A percentile compares a stretch with the other conserved stretches of the same genome.
Evolutionary conservation across 2,888 invertebrate species (phyloP).

Genomic region (Fragum fragum): DNA sequence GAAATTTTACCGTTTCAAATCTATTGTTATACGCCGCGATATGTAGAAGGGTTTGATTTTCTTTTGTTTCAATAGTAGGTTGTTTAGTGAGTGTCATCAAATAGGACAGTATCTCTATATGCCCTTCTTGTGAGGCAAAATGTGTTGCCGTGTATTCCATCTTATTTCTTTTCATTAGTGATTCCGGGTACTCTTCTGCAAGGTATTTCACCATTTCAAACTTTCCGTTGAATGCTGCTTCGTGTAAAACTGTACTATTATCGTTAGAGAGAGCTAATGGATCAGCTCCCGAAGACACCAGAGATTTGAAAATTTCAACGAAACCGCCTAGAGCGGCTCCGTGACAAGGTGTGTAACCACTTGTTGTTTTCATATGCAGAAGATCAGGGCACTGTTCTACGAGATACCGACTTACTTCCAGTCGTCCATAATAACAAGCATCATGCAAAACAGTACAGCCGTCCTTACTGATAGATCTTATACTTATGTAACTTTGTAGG

Average conservation of each 20-base stretch:
- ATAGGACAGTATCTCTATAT: constrained; percentile 35
- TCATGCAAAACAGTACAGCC: constrained; percentile 63
- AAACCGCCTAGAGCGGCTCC: constrained; percentile 57
- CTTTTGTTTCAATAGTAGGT: constrained; percentile 31
- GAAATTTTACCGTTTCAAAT: constrained; percentile 41
- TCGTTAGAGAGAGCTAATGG: constrained; percentile 45
- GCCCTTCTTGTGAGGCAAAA: constrained; percentile 63
- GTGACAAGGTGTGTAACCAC: constrained; percentile 56
- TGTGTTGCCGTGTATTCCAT: constrained; percentile 47
- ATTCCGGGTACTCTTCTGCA: constrained; percentile 38
- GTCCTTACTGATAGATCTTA: constrained; percentile 38
- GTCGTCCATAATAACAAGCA: constrained; percentile 58
- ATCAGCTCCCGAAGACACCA: constrained; percentile 37
- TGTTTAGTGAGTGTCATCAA: constrained; percentile 25
- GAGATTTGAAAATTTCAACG: constrained; percentile 44
- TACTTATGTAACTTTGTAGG: constrained; percentile 37
- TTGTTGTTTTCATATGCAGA: constrained; percentile 32
- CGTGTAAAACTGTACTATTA: constrained; percentile 58
- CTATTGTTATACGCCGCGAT: constrained; percentile 61
- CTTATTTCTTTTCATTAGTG: constrained; percentile 34
- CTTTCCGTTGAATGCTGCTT: constrained; percentile 60
- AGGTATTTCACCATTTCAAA: constrained; percentile 55
- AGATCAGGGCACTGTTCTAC: constrained; percentile 38
- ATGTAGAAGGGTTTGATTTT: constrained; percentile 59
- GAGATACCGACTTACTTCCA: constrained; percentile 45